Percentiles rank a stretch among this genome's conserved stretches.
Evolutionary conservation across 2,888 invertebrate genomes (phyloP).

Genomic region (Habroteleia sp.): DNA sequence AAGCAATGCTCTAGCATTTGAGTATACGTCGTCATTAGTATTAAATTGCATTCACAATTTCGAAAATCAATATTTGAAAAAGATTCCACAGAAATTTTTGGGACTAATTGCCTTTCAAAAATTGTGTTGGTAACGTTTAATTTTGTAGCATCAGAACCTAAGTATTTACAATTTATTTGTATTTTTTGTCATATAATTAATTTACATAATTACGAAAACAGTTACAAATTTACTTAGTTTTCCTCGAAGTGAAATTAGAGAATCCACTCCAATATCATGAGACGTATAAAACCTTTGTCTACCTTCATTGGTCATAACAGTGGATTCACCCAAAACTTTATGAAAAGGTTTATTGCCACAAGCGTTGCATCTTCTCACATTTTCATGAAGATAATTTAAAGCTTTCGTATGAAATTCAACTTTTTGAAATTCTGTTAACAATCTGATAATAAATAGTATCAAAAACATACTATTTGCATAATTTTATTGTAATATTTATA

Average conservation of each 20-base stretch:
- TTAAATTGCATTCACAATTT: constrained; percentile 84
- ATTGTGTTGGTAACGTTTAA: no score
- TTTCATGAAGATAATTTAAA: constrained; percentile 83
- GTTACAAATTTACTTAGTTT: constrained; percentile 4
- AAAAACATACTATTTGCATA: no score
- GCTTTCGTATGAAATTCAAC: constrained; percentile 84
- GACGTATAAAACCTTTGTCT: constrained; percentile 23
- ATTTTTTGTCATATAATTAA: no score
- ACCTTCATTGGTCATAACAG: constrained; percentile 49
- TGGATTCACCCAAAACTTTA: constrained; percentile 79
- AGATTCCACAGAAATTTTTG: constrained; percentile 72
- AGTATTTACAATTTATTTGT: not conserved
- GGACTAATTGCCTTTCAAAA: not conserved
- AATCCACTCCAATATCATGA: constrained; percentile 33
- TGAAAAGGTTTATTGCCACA: constrained; percentile 84
- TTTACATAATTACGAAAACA: no score
- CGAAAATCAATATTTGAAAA: constrained; percentile 83
- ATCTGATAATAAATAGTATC: no score
- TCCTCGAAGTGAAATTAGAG: constrained; percentile 3
- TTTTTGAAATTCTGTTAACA: constrained; percentile 85
- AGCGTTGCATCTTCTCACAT: constrained; percentile 83
- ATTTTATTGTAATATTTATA: no score
- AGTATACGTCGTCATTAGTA: constrained; percentile 83
- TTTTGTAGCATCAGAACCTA: no score
- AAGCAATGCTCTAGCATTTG: constrained; percentile 84